phyloP scores from a whole-genome alignment of 2,797 vertebrate species.

The Helicolenus hilgendorfi region DNA sequence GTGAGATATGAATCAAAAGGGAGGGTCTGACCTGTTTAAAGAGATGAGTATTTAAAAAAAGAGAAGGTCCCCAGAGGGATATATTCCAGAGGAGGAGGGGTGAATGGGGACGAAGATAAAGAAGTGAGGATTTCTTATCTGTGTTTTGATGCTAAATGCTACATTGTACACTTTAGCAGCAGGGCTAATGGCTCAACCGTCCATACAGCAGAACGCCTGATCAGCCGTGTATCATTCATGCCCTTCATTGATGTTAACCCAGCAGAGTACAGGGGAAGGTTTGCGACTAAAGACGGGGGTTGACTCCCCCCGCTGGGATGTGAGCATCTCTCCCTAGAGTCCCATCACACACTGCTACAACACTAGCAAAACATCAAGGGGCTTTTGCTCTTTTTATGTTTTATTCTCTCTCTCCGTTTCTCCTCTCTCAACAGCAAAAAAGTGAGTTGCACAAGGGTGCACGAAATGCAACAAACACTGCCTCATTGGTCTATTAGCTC shows the following conservation, averaged over 20 bases:
- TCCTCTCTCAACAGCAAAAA: conserved; percentile 22
- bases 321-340: conserved; percentile 76
- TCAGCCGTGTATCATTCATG: conserved; percentile 61
- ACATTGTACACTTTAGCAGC: conserved; percentile 5
- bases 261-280: conserved; percentile 55
- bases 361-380: conserved; percentile 78
- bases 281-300: conserved; percentile 60
- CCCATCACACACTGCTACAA: conserved; percentile 72
- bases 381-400: conserved; percentile 59
- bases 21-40: conserved; percentile 31
- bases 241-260: conserved; percentile 58
- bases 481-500: conserved; percentile 71
- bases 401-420: conserved; percentile 42
- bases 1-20: conserved; percentile 21
- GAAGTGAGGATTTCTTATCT: conserved; percentile 9
- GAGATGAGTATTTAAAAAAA: conserved; percentile 47
- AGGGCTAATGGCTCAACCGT: conserved; percentile 11
- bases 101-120: conserved; percentile 17
- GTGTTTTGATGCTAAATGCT: conserved; percentile 31
- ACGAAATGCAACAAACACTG: conserved; percentile 52
- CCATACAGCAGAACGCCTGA: conserved; percentile 45
- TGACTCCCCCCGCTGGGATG: conserved; percentile 71
- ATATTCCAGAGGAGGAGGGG: neutral
- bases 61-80: conserved; percentile 31
- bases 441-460: conserved; percentile 32